These are phyloP conservation scores for Beris morrisii DNA, from an alignment of 2,888 invertebrate species.

Conservation along the genomic window DNA sequence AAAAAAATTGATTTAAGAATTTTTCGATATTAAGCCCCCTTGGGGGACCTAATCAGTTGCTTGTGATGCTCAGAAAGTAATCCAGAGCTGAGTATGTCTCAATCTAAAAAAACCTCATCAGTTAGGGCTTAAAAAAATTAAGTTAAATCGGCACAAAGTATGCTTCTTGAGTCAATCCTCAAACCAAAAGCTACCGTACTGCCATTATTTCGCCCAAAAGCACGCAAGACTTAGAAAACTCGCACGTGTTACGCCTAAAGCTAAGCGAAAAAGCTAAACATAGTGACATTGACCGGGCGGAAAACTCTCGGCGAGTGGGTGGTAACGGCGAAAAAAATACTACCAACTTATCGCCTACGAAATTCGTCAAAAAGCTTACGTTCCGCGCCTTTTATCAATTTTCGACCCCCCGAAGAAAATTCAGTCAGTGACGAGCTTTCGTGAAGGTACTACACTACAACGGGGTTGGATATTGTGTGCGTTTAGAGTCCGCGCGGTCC, in stretches of 20 bases:
- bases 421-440: constrained; percentile 30
- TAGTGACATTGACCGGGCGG: background rate
- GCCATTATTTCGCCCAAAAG: too few species aligned
- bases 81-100: too few species aligned
- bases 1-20: too few species aligned
- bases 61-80: too few species aligned
- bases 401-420: constrained; percentile 18
- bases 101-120: too few species aligned
- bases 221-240: background rate
- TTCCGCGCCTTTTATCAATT: constrained; percentile 28
- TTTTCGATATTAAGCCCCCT: too few species aligned
- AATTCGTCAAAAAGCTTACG: background rate
- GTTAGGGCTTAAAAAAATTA: too few species aligned
- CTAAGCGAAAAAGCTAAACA: constrained; percentile 21
- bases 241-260: constrained; percentile 16
- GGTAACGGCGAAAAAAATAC: background rate
- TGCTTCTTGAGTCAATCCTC: too few species aligned
- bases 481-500: background rate
- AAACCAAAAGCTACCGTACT: too few species aligned
- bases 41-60: too few species aligned
- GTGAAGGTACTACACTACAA: background rate
- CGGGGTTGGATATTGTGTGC: background rate
- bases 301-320: constrained; percentile 4
- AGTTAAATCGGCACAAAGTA: too few species aligned
- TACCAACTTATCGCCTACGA: background rate